Base-by-base conservation (phyloP, 1,140 invertebrate species). In the Pogonomyrmex californicus region DNA sequence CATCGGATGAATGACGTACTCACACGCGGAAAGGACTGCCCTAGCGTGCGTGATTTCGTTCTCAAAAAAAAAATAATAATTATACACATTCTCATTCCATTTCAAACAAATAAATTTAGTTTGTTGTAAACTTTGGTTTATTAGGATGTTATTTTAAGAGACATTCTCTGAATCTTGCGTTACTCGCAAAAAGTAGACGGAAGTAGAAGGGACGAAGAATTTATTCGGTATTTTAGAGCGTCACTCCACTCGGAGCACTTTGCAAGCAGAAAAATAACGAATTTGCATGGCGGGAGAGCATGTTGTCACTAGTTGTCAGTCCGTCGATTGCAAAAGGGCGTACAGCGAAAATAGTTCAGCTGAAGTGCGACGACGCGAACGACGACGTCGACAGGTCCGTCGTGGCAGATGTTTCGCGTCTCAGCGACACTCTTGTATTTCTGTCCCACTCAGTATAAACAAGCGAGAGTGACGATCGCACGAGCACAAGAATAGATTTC, bases 361-460 rank as follows among this genome's bases (percentile, higher is more conserved):
- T 87, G 88, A 85, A 88, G 78, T 65, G 79, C 63, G 78, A 83
- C 60, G 63, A 88, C 86, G 63, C 12, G 38, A 23, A 33, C 23
- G 62, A 58, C 33, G 68, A 86, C 90, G 91, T 85, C 86, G 90
- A 88, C 85, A 75, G 81, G 87, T 92, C 81, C 89, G 88, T 76
- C 88, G 90, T 90, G 92, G 91, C 94, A 95, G 93, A 93, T 94
- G 93, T 93, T 93, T 92, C 91, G 85, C 91, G 89, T 93, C 91
- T 89, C 81, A 88, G 87, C 93, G 92, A 93, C 93, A 94, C 92
- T 93, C 92, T 92, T 93, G 92, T 94, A 94, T 94, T 94, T 95
- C 93, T 91, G 94, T 95, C 92, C 92, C 93, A 92, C 90, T 90
- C 91, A 92, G 92, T 92, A 93, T 95, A 95, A 95, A 95, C 94